These are phyloP conservation scores for Chydorus sphaericus DNA, from an alignment of 2,888 invertebrate genomes.

Conservation along the genomic window DNA sequence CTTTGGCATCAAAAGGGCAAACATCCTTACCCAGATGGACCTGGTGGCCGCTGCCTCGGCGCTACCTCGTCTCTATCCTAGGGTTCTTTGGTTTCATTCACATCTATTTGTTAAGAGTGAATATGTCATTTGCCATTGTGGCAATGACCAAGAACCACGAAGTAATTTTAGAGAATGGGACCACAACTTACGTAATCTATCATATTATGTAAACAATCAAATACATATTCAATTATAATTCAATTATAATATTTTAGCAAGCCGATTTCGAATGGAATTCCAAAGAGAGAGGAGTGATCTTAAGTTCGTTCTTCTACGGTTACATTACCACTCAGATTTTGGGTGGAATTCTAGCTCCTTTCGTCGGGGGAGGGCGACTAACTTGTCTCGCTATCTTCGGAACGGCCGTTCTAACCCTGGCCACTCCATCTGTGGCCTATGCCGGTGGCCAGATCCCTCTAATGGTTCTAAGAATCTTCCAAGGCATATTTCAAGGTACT, in stretches of 20 bases:
- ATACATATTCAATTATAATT: too few relatives aligned
- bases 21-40: constrained; percentile 9
- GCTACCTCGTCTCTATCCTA: constrained; percentile 47
- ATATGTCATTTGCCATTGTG: constrained; percentile 82
- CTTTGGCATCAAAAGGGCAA: too few relatives aligned
- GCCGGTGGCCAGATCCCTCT: constrained; percentile 52
- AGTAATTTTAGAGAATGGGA: constrained; percentile 24
- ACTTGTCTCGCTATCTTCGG: constrained; percentile 56
- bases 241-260: constrained; percentile 30
- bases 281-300: constrained; percentile 55
- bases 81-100: constrained; percentile 77
- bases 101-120: constrained; percentile 66
- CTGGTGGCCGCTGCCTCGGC: constrained; percentile 12
- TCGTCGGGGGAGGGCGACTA: constrained; percentile 65
- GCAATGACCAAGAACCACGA: constrained; percentile 69
- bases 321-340: constrained; percentile 66
- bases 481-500: too few relatives aligned
- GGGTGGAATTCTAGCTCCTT: constrained; percentile 68
- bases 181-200: constrained; percentile 9
- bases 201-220: neutral
- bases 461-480: constrained; percentile 53
- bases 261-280: constrained; percentile 71
- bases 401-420: constrained; percentile 60
- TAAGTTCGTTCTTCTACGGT: constrained; percentile 81
- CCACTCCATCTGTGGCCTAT: constrained; percentile 66